Conservation (phyloP, 2,888 invertebrate genomes). For the Phalera bucephala region DNA sequence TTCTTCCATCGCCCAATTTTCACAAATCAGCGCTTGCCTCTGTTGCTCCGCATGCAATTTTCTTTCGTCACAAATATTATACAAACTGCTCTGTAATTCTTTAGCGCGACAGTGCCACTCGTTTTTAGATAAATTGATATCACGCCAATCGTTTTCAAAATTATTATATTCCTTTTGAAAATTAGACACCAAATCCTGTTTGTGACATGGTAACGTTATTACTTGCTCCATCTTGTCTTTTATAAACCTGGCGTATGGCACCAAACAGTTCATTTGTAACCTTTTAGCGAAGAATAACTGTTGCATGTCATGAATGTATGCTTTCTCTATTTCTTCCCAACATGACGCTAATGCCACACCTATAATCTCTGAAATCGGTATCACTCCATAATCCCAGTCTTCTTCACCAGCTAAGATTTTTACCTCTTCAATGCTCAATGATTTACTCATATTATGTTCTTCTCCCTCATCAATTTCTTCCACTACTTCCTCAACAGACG, state of each 20-base stretch:
- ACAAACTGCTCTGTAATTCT: slow-evolving; percentile 76
- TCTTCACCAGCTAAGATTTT: slow-evolving; percentile 66
- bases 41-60: slow-evolving; percentile 80
- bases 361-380: slow-evolving; percentile 58
- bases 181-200: slow-evolving; percentile 78
- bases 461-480: too few relatives aligned
- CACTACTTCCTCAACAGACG: slow-evolving; percentile 42
- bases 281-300: slow-evolving; percentile 83
- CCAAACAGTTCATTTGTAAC: slow-evolving; percentile 74
- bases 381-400: slow-evolving; percentile 72
- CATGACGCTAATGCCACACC: slow-evolving; percentile 66
- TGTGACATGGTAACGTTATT: slow-evolving; percentile 80
- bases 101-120: slow-evolving; percentile 84
- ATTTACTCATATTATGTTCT: slow-evolving; percentile 38
- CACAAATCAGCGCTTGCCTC: slow-evolving; percentile 71
- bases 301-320: slow-evolving; percentile 78
- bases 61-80: slow-evolving; percentile 81
- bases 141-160: slow-evolving; percentile 82
- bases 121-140: slow-evolving; percentile 81
- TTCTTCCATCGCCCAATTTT: slow-evolving; percentile 83
- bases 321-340: slow-evolving; percentile 78
- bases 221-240: slow-evolving; percentile 80
- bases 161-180: slow-evolving; percentile 85
- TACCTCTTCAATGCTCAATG: slow-evolving; percentile 39
- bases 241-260: slow-evolving; percentile 82